These are phyloP conservation scores for Xiphophorus couchianus DNA, from an alignment of 2,113 vertebrate species.

Conservation along the genomic window DNA sequence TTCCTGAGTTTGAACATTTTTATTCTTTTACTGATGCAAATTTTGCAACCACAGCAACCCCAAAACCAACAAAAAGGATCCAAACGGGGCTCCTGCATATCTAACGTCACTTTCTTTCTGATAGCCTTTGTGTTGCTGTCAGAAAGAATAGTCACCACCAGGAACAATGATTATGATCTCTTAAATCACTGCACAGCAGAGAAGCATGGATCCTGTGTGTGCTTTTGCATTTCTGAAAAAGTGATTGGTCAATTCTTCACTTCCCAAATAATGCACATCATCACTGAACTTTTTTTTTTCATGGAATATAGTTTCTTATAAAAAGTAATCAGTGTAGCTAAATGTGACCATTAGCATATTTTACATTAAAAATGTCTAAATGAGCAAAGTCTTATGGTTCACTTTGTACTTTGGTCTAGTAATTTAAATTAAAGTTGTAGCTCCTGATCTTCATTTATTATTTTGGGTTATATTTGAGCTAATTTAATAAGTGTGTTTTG, in stretches of 20 bases:
- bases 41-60: not conserved
- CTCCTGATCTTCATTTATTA: too few species aligned
- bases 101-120: not conserved
- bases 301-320: too few species aligned
- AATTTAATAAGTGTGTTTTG: too few species aligned
- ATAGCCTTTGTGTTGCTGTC: slow-evolving; percentile 1
- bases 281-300: too few species aligned
- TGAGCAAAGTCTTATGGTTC: too few species aligned
- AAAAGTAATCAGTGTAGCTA: too few species aligned
- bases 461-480: too few species aligned
- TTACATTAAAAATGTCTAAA: not conserved
- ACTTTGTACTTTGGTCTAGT: not conserved
- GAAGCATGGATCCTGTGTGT: not conserved
- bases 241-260: too few species aligned
- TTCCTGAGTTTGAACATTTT: not conserved
- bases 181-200: too few species aligned
- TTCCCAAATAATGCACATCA: too few species aligned
- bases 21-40: not conserved
- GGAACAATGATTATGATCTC: not conserved
- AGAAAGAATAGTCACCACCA: not conserved
- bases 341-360: too few species aligned
- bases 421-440: not conserved
- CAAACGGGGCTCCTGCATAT: not conserved
- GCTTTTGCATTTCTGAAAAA: not conserved
- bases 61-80: not conserved